phyloP scores from a whole-genome alignment of 2,113 vertebrate species.

The Proterorhinus semilunaris region DNA sequence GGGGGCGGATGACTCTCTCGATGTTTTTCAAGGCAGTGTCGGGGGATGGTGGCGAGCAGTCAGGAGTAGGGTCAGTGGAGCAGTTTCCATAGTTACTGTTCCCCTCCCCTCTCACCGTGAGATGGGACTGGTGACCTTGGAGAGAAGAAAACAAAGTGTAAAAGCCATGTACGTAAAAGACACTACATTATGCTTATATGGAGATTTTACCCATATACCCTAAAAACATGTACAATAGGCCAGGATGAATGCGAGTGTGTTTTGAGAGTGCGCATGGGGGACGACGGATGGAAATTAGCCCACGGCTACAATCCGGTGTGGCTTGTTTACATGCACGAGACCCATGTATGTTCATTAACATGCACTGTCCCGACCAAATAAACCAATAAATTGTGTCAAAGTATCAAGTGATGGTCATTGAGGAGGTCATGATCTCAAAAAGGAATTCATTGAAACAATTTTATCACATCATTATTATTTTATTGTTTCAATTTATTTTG shows the following conservation, averaged over 20 bases:
- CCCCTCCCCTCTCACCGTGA: conserved; percentile 84
- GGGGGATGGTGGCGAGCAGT: conserved; percentile 96
- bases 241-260: no score
- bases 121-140: conserved; percentile 89
- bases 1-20: conserved; percentile 97
- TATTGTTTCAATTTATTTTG: neutral
- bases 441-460: neutral
- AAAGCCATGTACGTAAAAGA: conserved; percentile 7
- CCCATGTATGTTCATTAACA: no score
- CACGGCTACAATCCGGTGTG: no score
- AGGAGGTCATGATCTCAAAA: neutral
- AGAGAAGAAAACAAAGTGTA: conserved; percentile 20
- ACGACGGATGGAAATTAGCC: no score
- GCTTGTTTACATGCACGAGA: no score
- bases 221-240: no score
- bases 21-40: conserved; percentile 97
- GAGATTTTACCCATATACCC: no score
- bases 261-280: no score
- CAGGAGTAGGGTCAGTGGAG: conserved; percentile 93
- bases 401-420: neutral
- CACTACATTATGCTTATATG: neutral
- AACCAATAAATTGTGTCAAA: no score
- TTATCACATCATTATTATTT: no score
- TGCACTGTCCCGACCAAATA: no score
- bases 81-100: conserved; percentile 91